Base-by-base conservation (phyloP, 2,888 invertebrate genomes). In the Pharmacophagus antenor region DNA sequence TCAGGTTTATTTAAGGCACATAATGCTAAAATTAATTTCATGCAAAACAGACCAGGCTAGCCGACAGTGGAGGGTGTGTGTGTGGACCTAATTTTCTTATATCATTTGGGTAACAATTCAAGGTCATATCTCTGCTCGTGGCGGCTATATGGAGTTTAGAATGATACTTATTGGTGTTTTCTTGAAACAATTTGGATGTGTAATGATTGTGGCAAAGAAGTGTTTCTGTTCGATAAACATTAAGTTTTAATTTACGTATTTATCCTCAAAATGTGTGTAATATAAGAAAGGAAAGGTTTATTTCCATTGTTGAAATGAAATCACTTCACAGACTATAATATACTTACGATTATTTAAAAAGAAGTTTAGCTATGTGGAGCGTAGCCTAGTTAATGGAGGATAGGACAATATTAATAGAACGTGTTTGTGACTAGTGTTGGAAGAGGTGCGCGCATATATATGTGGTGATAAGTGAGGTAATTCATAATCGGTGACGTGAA, bases 391-490 rank as follows among this genome's bases (percentile, higher is more conserved):
- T 90, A 87, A 85, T 88, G 86, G 87, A 88, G 89, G 87, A 88
- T 88, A 88, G 87, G 88, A 88, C 87, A 88, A 88, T 89, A 90
- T 88, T 88, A 90, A 89, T 89, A 90, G 88, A 83, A 80, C 85
- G 83, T 88, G 84, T 84, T 82, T 83, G 84, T 68, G 81, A 80
- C 80, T 81, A 73, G 74, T 69, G 76, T 66, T 66, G 62, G 68
- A 63, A 67, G 69, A 67, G 63, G 73, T 65, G 69, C 72, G 67
- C 71, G 73, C 21, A 44, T 44, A 21, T 31, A 44, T 21, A 17
- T 18, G 51, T 37, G 66, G 65, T 61, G 59, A 73, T 75, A 75
- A 71, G 79, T 76, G 58, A 56, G 51, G 54, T 61, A 54, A 1
- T 27, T 42, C 25, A 47, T 12, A 12, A 8, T 18, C 48, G 15